Conservation (phyloP, 1,140 invertebrate species). For the Brevipalpus yothersi region DNA sequence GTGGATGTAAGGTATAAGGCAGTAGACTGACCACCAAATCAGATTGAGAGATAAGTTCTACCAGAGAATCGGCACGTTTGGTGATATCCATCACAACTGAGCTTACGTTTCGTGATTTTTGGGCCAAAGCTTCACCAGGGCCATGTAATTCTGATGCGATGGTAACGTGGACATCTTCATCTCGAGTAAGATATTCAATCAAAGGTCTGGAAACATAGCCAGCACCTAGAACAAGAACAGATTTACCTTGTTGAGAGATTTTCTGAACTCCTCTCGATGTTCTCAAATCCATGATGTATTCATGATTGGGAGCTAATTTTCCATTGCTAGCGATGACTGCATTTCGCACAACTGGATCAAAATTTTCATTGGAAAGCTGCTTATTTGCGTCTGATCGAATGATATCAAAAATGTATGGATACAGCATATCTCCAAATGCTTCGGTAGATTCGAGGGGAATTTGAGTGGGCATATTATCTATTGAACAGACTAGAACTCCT, state of each 20-base stretch:
- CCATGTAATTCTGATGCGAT: slow-evolving; percentile 25
- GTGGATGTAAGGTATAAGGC: slow-evolving; percentile 68
- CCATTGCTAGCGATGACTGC: slow-evolving; percentile 93
- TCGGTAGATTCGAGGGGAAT: slow-evolving; percentile 88
- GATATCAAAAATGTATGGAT: slow-evolving; percentile 69
- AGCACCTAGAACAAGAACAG: slow-evolving; percentile 70
- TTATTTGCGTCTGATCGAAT: slow-evolving; percentile 59
- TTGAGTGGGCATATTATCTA: slow-evolving; percentile 99
- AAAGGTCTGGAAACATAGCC: slow-evolving; percentile 78
- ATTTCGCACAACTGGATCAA: slow-evolving; percentile 45
- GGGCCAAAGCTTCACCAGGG: slow-evolving; percentile 54
- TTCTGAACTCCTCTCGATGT: slow-evolving; percentile 14
- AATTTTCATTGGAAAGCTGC: slow-evolving; percentile 50
- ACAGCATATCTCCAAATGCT: slow-evolving; percentile 79
- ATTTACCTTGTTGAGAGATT: slow-evolving; percentile 16
- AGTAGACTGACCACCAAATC: slow-evolving; percentile 69
- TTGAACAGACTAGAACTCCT: slow-evolving; percentile 90
- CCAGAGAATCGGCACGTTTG: slow-evolving; percentile 36
- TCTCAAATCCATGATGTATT: slow-evolving; percentile 80
- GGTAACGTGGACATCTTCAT: slow-evolving; percentile 47
- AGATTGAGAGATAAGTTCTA: slow-evolving; percentile 40
- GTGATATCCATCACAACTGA: slow-evolving; percentile 54
- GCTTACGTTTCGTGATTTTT: slow-evolving; percentile 47
- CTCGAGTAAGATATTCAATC: slow-evolving; percentile 63
- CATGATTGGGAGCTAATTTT: slow-evolving; percentile 61